Evolutionary conservation across 2,113 vertebrate genomes (phyloP), one percentile per base, ranked within the genome.

Genomic region (Sylvietta virens): DNA sequence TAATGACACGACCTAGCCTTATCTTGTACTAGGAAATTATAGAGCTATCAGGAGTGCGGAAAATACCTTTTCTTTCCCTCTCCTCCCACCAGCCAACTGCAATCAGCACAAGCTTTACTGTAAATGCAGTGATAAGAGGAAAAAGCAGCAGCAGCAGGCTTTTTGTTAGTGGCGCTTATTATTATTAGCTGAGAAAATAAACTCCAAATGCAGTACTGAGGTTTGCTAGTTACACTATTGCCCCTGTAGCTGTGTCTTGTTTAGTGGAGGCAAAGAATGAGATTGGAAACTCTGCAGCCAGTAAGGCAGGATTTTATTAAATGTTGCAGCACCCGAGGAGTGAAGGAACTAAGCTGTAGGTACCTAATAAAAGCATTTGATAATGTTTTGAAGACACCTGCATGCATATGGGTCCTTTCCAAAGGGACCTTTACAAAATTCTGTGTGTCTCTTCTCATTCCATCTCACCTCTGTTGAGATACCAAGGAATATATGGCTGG

Each of bases 11-110:
- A 78, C n/a, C 60, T n/a, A 40, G 26, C 44, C 85, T 90, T 93
- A 90, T 64, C 88, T 92, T 6, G 3, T 56, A 35, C 82, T 84
- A 45, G 67, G 69, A 90, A 94, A 86, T 81, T 54, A 90, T 47
- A 90, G 82, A 84, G 72, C 81, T 86, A 56, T 66, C 60, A 62
- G 42, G 88, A 93, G 78, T 40, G 39, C 0, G 4, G 71, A 95
- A 97, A 92, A 82, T 62, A 90, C 56, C 35, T 93, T 86, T 93
- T 88, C 72, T 78, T 20, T 78, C 76, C 42, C 24, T 44, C 79
- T 77, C 39, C 72, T 94, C 91, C 82, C 77, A 65, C 56, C 31
- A 51, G 69, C 27, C 76, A 78, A 84, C 15, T 71, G 60, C 40
- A 86, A 60, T 70, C 81, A 94, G 82, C 37, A 81, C 72, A 92